A percentile compares a stretch with the other conserved stretches of the same genome.
These are phyloP conservation scores for Ooceraea biroi DNA, from an alignment of 1,140 invertebrate genomes.

Conservation along the genomic window DNA sequence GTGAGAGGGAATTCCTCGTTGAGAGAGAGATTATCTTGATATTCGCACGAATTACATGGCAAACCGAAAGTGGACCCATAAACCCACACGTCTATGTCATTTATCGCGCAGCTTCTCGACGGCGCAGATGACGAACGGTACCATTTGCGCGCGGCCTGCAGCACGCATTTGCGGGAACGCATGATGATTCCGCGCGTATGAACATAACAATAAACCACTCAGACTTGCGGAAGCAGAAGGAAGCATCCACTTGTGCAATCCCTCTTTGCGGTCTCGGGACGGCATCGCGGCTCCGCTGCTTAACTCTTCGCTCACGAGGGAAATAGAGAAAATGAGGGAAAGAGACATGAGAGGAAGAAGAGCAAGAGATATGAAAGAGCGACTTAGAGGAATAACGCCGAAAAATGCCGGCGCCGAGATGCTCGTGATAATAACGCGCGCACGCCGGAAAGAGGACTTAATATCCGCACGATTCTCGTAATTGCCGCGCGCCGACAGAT, in stretches of 20 bases:
- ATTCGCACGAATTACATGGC: neutral
- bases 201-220: constrained; percentile 74
- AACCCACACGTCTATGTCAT: neutral
- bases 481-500: constrained; percentile 7
- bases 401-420: constrained; percentile 31
- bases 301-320: constrained; percentile 7
- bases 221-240: constrained; percentile 64
- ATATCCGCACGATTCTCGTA: constrained; percentile 27
- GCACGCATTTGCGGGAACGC: constrained; percentile 28
- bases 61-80: neutral
- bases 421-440: neutral
- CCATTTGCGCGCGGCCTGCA: constrained; percentile 8
- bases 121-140: constrained; percentile 6
- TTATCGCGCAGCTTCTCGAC: constrained; percentile 14
- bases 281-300: neutral
- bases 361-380: neutral
- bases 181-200: constrained; percentile 63
- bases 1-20: neutral
- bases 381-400: constrained; percentile 17
- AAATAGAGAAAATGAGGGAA: neutral
- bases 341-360: neutral
- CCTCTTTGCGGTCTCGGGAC: constrained; percentile 13
- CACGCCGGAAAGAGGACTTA: neutral
- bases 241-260: constrained; percentile 65
- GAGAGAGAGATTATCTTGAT: neutral